Evolutionary conservation across 2,113 vertebrate genomes (phyloP), one percentile per base, ranked within the genome.

Genomic region (Tauraco erythrolophus): DNA sequence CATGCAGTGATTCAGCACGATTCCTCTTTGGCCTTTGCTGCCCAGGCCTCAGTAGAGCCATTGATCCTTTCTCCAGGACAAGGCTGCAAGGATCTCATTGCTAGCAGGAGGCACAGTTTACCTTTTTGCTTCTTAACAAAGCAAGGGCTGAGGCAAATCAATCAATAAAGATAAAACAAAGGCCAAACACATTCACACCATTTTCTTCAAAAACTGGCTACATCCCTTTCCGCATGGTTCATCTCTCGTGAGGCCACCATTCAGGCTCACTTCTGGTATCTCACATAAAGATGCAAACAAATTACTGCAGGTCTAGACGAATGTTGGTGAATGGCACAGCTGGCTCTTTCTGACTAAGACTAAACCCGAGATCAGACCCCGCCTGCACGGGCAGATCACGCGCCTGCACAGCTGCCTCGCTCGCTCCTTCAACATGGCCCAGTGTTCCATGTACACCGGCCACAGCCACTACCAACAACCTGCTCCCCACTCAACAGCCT

Each of bases 361-460:
- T 31, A 60, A 89, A 81, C 9, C 9, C 0, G 1, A 65, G 24
- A 33, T 28, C 35, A 57, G 31, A 68, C 11, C 21, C 30, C 0
- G 0, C 43, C 15, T 13, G 19, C 0, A 0, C 46, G 39, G 19
- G 21, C 56, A 85, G 50, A 24, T 7, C 19, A 57, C 57, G 35
- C 16, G 54, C 24, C 13, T 27, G 8, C 43, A 48, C 35, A 19
- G 22, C n/a, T 60, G 35, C 11, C 37, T 58, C 33, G 9, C 19
- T 48, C 45, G 6, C 39, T 56, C 37, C 13, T 61, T 61, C 2
- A 0, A 10, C 8, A 3, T 8, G 18, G 31, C 11, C 46, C 3
- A 0, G 4, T 50, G 19, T 23, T 62, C 54, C 43, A 24, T 4
- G 7, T 21, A 56, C 61, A 35, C 7, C 5, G 18, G 45, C 14